Evolutionary conservation across 2,797 vertebrate species (phyloP), one percentile per base, ranked within the genome.

Genomic region (Todus mexicanus): DNA sequence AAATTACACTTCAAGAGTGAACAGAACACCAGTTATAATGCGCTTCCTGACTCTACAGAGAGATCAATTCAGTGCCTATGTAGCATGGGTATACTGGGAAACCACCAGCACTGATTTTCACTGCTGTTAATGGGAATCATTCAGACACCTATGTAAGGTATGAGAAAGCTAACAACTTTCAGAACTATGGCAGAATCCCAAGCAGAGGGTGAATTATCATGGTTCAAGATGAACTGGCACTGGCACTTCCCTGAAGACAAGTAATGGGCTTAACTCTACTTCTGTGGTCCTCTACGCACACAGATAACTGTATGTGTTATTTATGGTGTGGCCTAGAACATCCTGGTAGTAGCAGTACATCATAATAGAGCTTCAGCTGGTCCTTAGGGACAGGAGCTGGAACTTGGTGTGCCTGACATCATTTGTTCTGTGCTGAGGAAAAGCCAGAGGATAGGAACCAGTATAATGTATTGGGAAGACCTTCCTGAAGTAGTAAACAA

Each of bases 401-500:
- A 91, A 93, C 92, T 91, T 72, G 10, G 47, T 93, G 91, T 93
- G 70, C 91, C 26, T 78, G 89, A 69, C 66, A 70, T 76, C 70
- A 88, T 31, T 35, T 86, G 87, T 91, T 89, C 69, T 11, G 7
- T 56, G 74, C 38, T 68, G 40, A 90, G 73, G 83, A 88, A 84
- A 79, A 80, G 51, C 66, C 70, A 84, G 54, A 92, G 59, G 66
- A 85, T 69, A 75, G 76, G 70, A 92, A 85, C 68, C 68, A 75
- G 66, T 37, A 16, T 37, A 59, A 93, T 13, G 51, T 70, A 75
- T 79, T 51, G 60, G 87, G 56, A 92, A 95, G 80, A 91, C 56
- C 47, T 95, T 90, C 83, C 91, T 79, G 70, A 76, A 84, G 70
- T 47, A 84, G 71, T 42, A 93, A 96, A 92, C 92, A 93, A 91